phyloP scores from a whole-genome alignment of 2,113 vertebrate genomes.

The Aptenodytes patagonicus region DNA sequence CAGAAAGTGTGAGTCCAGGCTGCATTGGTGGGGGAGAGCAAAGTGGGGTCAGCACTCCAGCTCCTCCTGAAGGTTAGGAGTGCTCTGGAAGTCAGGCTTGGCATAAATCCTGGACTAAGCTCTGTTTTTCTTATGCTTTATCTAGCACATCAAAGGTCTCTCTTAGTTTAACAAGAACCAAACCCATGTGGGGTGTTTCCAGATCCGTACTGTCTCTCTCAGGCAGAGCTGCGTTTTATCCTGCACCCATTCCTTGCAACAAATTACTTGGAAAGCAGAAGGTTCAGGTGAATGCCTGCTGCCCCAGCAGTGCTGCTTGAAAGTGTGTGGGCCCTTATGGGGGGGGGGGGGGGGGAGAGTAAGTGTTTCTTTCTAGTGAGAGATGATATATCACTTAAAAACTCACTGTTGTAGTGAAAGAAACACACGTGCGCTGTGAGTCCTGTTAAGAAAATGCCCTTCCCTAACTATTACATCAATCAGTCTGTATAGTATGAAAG shows the following conservation, averaged over 20 bases:
- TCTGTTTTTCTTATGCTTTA: background rate
- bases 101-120: background rate
- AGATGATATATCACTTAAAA: background rate
- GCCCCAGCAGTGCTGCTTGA: background rate
- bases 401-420: background rate
- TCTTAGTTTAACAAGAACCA: background rate
- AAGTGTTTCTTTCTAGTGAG: background rate
- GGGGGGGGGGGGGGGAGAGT: no score
- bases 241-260: background rate
- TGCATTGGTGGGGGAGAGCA: fast-evolving
- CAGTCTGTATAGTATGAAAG: background rate
- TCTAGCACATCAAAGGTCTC: background rate
- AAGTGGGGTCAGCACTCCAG: background rate
- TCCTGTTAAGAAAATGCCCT: background rate
- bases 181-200: background rate
- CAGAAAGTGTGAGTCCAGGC: background rate
- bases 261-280: background rate
- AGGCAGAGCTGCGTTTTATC: background rate
- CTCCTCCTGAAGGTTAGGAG: background rate
- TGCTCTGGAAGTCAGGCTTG: background rate
- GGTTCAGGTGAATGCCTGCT: background rate
- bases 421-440: background rate
- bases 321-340: background rate
- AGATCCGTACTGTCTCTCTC: background rate
- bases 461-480: background rate